Conservation (phyloP, 2,797 vertebrate genomes). For the Sus cebifrons region DNA sequence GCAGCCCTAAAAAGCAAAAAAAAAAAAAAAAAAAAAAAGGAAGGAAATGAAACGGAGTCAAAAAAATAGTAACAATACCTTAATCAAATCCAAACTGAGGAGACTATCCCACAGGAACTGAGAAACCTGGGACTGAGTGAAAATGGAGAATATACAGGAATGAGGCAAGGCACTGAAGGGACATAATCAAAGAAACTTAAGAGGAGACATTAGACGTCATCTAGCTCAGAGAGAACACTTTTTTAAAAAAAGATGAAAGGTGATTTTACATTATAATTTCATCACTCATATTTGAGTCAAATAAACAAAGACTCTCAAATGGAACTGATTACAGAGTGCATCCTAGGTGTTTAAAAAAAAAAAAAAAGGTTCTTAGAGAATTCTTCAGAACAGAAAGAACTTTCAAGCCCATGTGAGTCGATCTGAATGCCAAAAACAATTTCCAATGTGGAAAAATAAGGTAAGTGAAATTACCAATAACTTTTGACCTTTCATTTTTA, state of each 20-base stretch:
- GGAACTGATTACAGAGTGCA: neutral
- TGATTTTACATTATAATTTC: constrained; percentile 23
- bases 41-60: neutral
- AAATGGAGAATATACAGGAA: neutral
- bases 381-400: constrained; percentile 58
- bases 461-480: neutral
- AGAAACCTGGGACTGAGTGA: constrained; percentile 32
- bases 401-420: neutral
- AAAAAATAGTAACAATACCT: neutral
- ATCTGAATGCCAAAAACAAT: constrained; percentile 39
- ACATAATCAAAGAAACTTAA: neutral
- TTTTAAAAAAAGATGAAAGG: neutral
- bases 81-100: constrained; percentile 6
- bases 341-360: neutral
- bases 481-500: constrained; percentile 54
- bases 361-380: neutral
- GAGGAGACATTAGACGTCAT: neutral
- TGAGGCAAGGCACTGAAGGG: neutral
- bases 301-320: constrained; percentile 30
- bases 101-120: neutral
- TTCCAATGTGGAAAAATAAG: neutral
- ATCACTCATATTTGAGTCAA: constrained; percentile 1
- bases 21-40: no score
- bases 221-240: neutral
- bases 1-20: neutral